Base-by-base conservation (phyloP, 1,140 invertebrate genomes). In the Rhysida immarginata region DNA sequence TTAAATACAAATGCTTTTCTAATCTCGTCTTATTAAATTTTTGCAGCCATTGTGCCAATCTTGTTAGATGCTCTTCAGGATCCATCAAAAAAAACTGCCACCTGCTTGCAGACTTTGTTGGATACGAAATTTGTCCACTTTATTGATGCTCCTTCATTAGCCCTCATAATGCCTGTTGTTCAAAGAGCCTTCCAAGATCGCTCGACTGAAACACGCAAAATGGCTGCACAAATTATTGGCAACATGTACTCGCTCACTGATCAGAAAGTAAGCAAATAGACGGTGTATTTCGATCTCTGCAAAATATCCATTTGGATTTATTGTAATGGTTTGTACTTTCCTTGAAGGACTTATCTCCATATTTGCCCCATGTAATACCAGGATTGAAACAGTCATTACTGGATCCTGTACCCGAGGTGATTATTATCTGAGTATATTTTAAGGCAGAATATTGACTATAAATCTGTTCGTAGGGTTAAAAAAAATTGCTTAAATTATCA, bases 231-330 rank as follows among this genome's bases (percentile, higher is more conserved):
- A 62, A 98, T 99, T 66, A 97, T 99, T 63, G 94, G 95, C 44
- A 99, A 98, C 70, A 97, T 99, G 92, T 99, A 98, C 72, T 96
- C 92, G 0, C 75, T 99, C 11, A 98, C 96, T 0, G 95, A 99
- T 74, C 92, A 97, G 68, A 98, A 98, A 66, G 74, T 76, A 58
- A 26, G 26, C 8, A n/a, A 41, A n/a, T 41, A 41, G 11, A 41
- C 35, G n/a, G n/a, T 41, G 11, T 13, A 41, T 41, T 41, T 35
- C 16, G 29, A 24, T 25, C 2, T n/a, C 26, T 26, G 14, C 2
- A 55, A 24, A 55, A 11, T 3, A 24, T 26, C 5, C 11, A 51
- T 18, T n/a, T 20, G 23, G 11, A 50, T 27, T 26, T 26, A 26
- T 49, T 45, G 3, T 27, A 11, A 5, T 41, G 23, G 3, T 25